Percentiles rank a stretch among this genome's conserved stretches.
These are phyloP conservation scores for Erpornis zantholeuca DNA, from an alignment of 2,113 vertebrate species.

Conservation along the genomic window DNA sequence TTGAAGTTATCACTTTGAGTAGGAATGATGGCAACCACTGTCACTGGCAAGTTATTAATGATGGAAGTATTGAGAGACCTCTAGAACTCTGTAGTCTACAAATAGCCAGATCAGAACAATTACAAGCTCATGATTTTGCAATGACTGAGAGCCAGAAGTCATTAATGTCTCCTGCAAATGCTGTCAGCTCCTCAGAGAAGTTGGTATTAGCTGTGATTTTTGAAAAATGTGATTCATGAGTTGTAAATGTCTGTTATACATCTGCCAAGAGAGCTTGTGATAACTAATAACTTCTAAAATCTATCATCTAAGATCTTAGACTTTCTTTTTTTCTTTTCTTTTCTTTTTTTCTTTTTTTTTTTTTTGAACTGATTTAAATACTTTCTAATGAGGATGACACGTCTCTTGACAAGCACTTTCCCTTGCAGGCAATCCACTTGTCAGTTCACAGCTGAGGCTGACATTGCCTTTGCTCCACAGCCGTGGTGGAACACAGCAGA, in stretches of 20 bases:
- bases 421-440: not conserved
- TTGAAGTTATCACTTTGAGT: not conserved
- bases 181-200: slow-evolving; percentile 1
- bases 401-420: not conserved
- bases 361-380: not conserved
- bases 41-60: not conserved
- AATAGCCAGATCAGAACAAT: slow-evolving; percentile 23
- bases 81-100: not conserved
- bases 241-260: slow-evolving; percentile 2
- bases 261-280: slow-evolving; percentile 5
- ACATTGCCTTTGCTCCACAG: not conserved
- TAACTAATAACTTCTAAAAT: slow-evolving; percentile 9
- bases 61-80: not conserved
- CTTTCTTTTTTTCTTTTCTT: not conserved
- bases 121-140: slow-evolving; percentile 10
- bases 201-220: not conserved
- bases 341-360: too few species aligned
- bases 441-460: not conserved
- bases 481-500: not conserved
- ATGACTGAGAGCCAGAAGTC: slow-evolving; percentile 8
- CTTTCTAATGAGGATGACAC: not conserved
- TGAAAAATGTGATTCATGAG: slow-evolving; percentile 1
- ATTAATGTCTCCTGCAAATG: slow-evolving; percentile 6
- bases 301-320: not conserved
- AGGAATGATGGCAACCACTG: not conserved